Conservation (phyloP, 37 sponge, comb jelly and placozoan genomes). For the Aplysina aerophoba region DNA sequence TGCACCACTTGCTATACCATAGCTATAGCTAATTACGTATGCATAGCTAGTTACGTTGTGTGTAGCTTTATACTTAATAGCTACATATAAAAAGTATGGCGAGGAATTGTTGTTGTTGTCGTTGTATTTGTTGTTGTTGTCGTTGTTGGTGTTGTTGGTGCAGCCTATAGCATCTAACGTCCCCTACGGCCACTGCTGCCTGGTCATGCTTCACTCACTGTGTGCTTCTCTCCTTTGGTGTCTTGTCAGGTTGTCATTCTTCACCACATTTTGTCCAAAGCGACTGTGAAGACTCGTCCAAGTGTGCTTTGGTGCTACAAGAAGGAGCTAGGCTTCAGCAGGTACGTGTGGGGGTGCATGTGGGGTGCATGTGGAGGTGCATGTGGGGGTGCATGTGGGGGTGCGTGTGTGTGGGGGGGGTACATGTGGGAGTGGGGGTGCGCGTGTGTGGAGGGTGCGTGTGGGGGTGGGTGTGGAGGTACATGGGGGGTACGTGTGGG, state of each 20-base stretch:
- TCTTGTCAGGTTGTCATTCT: slow-evolving; percentile 84
- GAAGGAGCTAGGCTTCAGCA: slow-evolving; percentile 97
- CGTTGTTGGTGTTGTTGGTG: no score
- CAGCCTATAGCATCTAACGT: no score
- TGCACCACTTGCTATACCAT: no score
- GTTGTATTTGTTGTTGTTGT: no score
- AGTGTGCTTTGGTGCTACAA: slow-evolving; percentile 98
- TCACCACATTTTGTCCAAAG: slow-evolving; percentile 91
- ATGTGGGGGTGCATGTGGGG: background rate
- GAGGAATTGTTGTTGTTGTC: no score
- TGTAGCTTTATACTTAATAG: no score
- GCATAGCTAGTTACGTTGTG: no score
- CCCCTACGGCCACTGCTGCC: background rate
- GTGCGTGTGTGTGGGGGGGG: background rate
- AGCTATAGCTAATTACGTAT: no score
- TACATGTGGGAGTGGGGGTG: background rate
- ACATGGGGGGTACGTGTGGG: no score
- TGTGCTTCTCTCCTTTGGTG: background rate
- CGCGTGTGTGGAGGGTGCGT: background rate
- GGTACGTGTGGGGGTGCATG: slow-evolving; percentile 32
- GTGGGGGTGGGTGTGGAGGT: background rate
- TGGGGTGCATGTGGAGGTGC: background rate
- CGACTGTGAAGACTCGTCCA: slow-evolving; percentile 81
- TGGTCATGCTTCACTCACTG: background rate
- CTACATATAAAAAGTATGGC: no score